Conservation (phyloP, 2,888 invertebrate genomes). For the Marronus borbonicus region DNA sequence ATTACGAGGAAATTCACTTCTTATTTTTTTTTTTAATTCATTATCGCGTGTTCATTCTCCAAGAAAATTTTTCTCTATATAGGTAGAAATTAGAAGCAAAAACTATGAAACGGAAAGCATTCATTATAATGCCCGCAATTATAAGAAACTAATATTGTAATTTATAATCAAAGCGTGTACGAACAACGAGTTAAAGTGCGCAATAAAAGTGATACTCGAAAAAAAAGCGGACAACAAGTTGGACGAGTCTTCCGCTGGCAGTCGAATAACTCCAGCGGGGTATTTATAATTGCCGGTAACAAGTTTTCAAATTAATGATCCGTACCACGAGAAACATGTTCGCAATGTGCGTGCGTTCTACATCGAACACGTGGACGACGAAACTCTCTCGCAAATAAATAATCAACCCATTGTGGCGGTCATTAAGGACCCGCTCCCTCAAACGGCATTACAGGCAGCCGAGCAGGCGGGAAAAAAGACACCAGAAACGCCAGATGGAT, state of each 20-base stretch:
- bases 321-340: slow-evolving; percentile 43
- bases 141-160: slow-evolving; percentile 39
- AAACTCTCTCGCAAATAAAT: slow-evolving; percentile 40
- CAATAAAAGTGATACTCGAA: slow-evolving; percentile 34
- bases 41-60: neutral
- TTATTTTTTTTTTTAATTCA: neutral
- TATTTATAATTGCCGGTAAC: slow-evolving; percentile 49
- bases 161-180: slow-evolving; percentile 31
- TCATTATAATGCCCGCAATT: slow-evolving; percentile 27
- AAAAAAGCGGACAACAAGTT: slow-evolving; percentile 12
- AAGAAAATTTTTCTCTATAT: slow-evolving; percentile 1
- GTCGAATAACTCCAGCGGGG: slow-evolving; percentile 37
- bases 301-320: slow-evolving; percentile 49
- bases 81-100: slow-evolving; percentile 5
- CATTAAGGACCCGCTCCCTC: slow-evolving; percentile 35
- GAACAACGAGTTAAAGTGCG: slow-evolving; percentile 37
- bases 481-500: slow-evolving; percentile 30
- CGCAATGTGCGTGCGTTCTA: slow-evolving; percentile 38
- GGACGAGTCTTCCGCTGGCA: slow-evolving; percentile 27
- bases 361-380: slow-evolving; percentile 44
- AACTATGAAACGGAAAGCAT: slow-evolving; percentile 30
- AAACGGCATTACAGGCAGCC: slow-evolving; percentile 23
- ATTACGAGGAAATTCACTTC: slow-evolving; percentile 2
- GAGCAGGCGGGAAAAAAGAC: slow-evolving; percentile 24
- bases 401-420: slow-evolving; percentile 44